Evolutionary conservation across 30 jellyfish, hydroid and myxozoan genomes (phyloP).

Genomic region (Chrysaora quinquecirrha): DNA sequence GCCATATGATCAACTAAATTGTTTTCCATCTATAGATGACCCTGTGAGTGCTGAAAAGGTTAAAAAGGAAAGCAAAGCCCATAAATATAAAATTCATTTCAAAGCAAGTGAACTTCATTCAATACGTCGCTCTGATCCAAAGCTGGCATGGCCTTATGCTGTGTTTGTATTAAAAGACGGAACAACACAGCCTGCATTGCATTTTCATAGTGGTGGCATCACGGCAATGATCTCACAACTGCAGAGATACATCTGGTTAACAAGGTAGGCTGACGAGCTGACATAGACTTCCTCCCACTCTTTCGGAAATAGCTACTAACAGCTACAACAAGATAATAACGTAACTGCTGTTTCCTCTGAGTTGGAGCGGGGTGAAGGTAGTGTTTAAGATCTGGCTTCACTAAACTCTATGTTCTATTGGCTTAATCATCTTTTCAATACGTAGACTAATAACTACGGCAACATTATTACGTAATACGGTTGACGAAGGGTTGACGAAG

Average conservation of each 20-base stretch:
- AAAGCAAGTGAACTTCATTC: slow-evolving; percentile 75
- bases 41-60: background rate
- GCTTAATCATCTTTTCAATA: too few species aligned
- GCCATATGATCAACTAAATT: too few species aligned
- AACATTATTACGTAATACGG: too few species aligned
- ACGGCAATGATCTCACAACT: slow-evolving; percentile 67
- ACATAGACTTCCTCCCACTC: too few species aligned
- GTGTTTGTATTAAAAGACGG: slow-evolving; percentile 85
- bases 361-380: too few species aligned
- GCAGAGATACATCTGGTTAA: slow-evolving; percentile 88
- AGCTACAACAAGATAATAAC: too few species aligned
- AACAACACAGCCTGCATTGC: slow-evolving; percentile 91
- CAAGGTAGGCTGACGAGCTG: slow-evolving; percentile 50
- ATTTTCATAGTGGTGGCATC: slow-evolving; percentile 92
- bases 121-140: slow-evolving; percentile 87
- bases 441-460: too few species aligned
- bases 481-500: too few species aligned
- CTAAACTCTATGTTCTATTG: too few species aligned
- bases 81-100: slow-evolving; percentile 57
- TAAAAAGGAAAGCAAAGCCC: background rate
- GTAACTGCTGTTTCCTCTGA: background rate
- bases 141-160: slow-evolving; percentile 95
- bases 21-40: background rate
- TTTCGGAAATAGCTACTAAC: too few species aligned
- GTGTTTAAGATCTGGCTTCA: too few species aligned